Base-by-base conservation (phyloP, 2,888 invertebrate species). In the Agriopis leucophaearia region DNA sequence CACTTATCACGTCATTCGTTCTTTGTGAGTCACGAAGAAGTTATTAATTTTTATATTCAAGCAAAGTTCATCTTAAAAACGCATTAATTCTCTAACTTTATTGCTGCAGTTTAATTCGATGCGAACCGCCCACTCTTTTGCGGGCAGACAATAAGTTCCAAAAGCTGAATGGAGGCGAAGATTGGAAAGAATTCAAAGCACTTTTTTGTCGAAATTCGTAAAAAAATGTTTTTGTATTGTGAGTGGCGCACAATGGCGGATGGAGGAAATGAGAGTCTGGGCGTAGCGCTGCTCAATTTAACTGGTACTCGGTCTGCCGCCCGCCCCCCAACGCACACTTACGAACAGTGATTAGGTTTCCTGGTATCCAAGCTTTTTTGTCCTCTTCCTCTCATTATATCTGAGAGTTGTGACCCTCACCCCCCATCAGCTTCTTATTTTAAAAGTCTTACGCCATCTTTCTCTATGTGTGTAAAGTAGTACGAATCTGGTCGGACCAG, bases 191-290 rank as follows among this genome's bases (percentile, higher is more conserved):
- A 90, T 91, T 92, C 91, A 91, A 91, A 92, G 91, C 89, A 86
- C 86, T 91, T 92, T 69, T 92, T 92, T 90, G 92, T 91, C 84
- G 90, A 90, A 92, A 91, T 92, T 91, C 87, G 88, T 89, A 89
- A 88, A 92, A 90, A 92, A 92, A 91, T 92, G 91, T 75, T 92
- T 93, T 92, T 92, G 92, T 92, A 92, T 94, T 93, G 92, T 92
- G 91, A 90, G 87, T 88, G 87, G 88, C 84, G 87, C 84, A 93
- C 93, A 93, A 93, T 93, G 86, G 90, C 82, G 84, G 88, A 85
- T 87, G 87, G 88, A 92, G 92, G 92, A 93, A 93, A 93, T 92
- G 92, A 91, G 91, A 91, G 92, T 92, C 92, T 92, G 91, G 92
- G 89, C 85, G 88, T 87, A 82, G 84, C 84, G 78, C 82, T 84